phyloP scores from a whole-genome alignment of 2,113 vertebrate genomes.

The Andinoacara biseriatus region DNA sequence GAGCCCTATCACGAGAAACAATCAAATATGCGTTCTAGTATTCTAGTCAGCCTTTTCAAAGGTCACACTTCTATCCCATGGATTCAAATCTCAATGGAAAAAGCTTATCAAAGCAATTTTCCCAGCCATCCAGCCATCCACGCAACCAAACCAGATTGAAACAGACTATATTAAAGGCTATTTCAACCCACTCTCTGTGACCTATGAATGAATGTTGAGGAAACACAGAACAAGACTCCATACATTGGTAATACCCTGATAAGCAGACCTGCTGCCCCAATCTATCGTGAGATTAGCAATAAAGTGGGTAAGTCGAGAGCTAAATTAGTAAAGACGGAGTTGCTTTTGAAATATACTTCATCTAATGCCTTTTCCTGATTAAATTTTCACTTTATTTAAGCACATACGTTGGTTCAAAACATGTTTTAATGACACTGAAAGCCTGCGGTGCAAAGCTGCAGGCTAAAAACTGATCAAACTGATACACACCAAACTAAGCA shows the following conservation, averaged over 20 bases:
- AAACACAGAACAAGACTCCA: background rate
- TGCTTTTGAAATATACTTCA: constrained; percentile 5
- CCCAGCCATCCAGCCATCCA: constrained; percentile 30
- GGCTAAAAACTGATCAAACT: background rate
- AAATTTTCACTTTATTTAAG: constrained; percentile 18
- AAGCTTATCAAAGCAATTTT: constrained; percentile 79
- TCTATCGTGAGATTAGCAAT: constrained; percentile 5
- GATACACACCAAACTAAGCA: background rate
- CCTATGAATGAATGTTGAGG: constrained; percentile 37
- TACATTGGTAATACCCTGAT: constrained; percentile 14
- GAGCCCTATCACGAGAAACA: constrained; percentile 68
- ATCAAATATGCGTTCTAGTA: constrained; percentile 69
- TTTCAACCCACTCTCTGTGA: constrained; percentile 32
- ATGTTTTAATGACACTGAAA: constrained; percentile 23
- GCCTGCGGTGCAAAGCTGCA: background rate
- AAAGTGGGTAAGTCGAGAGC: constrained; percentile 24
- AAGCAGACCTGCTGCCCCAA: constrained; percentile 15
- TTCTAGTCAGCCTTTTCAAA: constrained; percentile 78
- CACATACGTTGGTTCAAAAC: background rate
- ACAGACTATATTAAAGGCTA: constrained; percentile 56
- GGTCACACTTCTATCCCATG: constrained; percentile 75
- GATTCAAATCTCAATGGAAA: constrained; percentile 75
- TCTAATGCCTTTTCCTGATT: constrained; percentile 13
- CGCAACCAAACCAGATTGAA: constrained; percentile 43
- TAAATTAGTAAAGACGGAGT: constrained; percentile 25